These are phyloP conservation scores for Phalacrocorax pelagicus DNA, from an alignment of 2,113 vertebrate genomes.

Conservation along the genomic window DNA sequence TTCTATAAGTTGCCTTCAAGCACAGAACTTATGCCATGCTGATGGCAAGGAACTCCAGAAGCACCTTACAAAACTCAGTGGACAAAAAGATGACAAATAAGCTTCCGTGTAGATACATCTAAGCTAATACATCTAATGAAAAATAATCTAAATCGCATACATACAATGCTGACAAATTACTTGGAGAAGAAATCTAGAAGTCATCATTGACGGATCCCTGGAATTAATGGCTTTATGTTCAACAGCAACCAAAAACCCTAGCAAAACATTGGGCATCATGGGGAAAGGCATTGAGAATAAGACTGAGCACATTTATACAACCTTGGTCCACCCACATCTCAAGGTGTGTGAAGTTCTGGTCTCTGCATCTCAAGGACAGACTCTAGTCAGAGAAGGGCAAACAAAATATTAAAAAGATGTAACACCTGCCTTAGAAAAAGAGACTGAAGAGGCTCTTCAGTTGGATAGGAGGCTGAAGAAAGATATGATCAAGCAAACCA, in stretches of 20 bases:
- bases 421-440: neutral
- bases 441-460: neutral
- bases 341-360: neutral
- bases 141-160: neutral
- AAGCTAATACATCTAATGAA: neutral
- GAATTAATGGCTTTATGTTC: neutral
- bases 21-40: neutral
- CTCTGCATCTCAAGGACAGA: neutral
- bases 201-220: neutral
- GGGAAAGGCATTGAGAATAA: neutral
- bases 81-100: neutral
- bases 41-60: neutral
- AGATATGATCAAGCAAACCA: neutral
- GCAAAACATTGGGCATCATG: neutral
- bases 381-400: neutral
- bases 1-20: neutral
- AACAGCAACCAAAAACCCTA: neutral
- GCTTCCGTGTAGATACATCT: neutral
- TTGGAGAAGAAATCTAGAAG: neutral
- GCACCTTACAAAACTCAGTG: neutral
- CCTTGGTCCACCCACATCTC: neutral
- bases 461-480: neutral
- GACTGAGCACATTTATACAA: neutral
- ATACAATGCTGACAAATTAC: neutral
- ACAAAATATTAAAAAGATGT: neutral